Percentiles rank a stretch among this genome's conserved stretches.
These are phyloP conservation scores for Aphyosemion australe DNA, from an alignment of 2,113 vertebrate species.

Conservation along the genomic window DNA sequence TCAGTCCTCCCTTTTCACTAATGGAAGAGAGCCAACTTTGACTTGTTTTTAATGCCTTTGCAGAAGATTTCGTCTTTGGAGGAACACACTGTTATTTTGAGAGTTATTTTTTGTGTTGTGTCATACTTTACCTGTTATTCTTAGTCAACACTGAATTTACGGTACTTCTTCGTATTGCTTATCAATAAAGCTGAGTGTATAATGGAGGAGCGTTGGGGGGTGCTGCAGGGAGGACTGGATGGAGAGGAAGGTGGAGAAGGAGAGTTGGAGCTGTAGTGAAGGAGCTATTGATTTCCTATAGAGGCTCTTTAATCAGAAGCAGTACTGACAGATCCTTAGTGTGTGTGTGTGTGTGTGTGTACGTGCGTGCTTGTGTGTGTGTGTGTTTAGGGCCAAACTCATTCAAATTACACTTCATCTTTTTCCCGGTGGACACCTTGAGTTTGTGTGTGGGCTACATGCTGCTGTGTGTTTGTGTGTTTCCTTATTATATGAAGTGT, in stretches of 20 bases:
- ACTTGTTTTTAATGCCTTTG: background rate
- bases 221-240: background rate
- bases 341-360: constrained; percentile 18
- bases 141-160: constrained; percentile 1
- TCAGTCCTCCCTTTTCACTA: background rate
- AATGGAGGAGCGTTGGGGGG: background rate
- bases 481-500: background rate
- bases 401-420: constrained; percentile 79
- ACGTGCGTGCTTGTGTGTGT: constrained; percentile 3
- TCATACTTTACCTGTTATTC: constrained; percentile 2
- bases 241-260: constrained; percentile 11
- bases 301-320: constrained; percentile 85
- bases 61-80: background rate
- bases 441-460: constrained; percentile 16
- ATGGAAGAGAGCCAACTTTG: background rate
- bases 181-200: background rate
- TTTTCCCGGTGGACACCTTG: constrained; percentile 32
- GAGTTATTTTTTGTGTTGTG: background rate
- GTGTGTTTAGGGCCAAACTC: background rate
- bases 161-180: background rate
- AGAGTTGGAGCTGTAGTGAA: constrained; percentile 78
- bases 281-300: constrained; percentile 84
- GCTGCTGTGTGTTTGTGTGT: constrained; percentile 21
- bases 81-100: background rate
- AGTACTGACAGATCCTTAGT: constrained; percentile 71